phyloP scores from a whole-genome alignment of 2,113 vertebrate species.

The Lates calcarifer region DNA sequence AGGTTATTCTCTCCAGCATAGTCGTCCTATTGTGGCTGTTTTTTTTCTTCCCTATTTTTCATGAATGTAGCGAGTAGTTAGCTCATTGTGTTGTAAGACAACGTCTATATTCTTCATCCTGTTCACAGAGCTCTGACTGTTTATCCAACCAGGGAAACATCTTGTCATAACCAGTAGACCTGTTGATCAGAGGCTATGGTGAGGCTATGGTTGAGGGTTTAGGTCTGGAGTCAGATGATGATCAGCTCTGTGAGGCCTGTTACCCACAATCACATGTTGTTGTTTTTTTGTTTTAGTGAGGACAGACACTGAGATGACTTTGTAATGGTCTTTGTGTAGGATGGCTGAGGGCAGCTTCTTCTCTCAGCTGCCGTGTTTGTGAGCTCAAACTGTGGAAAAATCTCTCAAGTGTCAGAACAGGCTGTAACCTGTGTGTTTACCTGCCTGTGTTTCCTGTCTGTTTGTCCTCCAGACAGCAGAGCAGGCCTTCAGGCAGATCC shows the following conservation, averaged over 20 bases:
- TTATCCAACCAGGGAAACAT: too few relatives aligned
- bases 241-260: too few relatives aligned
- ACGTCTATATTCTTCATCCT: neutral
- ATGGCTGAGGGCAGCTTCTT: too few relatives aligned
- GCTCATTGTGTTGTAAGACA: neutral
- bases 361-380: too few relatives aligned
- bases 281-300: neutral
- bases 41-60: too few relatives aligned
- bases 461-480: constrained; percentile 83
- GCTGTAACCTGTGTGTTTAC: neutral
- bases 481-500: constrained; percentile 93
- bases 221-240: too few relatives aligned
- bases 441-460: neutral
- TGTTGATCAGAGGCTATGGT: neutral
- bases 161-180: neutral
- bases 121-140: neutral
- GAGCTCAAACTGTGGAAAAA: neutral
- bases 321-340: neutral
- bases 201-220: too few relatives aligned
- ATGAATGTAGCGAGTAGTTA: too few relatives aligned
- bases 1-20: too few relatives aligned
- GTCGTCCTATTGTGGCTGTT: too few relatives aligned
- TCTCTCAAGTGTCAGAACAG: neutral
- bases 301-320: neutral
- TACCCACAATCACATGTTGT: neutral